These are phyloP conservation scores for Solea senegalensis DNA, from an alignment of 2,113 vertebrate species.

Conservation along the genomic window DNA sequence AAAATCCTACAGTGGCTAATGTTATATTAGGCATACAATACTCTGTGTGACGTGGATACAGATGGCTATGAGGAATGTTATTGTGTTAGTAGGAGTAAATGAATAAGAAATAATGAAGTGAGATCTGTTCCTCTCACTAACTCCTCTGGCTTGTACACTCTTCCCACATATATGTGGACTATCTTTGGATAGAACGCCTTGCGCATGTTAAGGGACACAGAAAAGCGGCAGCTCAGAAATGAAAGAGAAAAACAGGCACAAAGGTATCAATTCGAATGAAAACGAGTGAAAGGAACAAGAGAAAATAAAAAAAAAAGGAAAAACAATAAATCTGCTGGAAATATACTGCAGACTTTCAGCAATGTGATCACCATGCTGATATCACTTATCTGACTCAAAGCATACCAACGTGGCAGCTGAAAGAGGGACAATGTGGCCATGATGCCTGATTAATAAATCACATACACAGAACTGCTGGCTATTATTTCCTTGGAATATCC, in stretches of 20 bases:
- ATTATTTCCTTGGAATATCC: background rate
- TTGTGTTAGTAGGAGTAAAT: conserved; percentile 45
- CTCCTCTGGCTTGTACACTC: background rate
- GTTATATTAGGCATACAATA: conserved; percentile 43
- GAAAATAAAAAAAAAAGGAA: background rate
- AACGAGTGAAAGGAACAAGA: conserved; percentile 25
- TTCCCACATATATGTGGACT: background rate
- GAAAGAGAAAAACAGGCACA: background rate
- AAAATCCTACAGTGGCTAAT: conserved; percentile 46
- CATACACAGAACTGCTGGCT: background rate
- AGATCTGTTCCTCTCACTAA: background rate
- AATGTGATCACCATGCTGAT: background rate
- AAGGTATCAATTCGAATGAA: background rate
- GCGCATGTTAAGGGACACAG: background rate
- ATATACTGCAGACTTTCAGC: background rate
- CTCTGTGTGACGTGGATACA: conserved; percentile 28
- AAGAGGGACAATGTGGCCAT: background rate
- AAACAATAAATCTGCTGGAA: conserved; percentile 5
- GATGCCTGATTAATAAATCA: conserved; percentile 6
- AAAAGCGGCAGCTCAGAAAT: background rate
- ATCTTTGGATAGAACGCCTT: background rate
- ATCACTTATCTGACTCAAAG: conserved; percentile 8
- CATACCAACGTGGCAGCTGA: conserved; percentile 25
- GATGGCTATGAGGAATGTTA: conserved; percentile 23
- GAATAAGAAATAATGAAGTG: conserved; percentile 18